phyloP scores from a whole-genome alignment of 2,888 invertebrate species.

The Cremastinae sp. region DNA sequence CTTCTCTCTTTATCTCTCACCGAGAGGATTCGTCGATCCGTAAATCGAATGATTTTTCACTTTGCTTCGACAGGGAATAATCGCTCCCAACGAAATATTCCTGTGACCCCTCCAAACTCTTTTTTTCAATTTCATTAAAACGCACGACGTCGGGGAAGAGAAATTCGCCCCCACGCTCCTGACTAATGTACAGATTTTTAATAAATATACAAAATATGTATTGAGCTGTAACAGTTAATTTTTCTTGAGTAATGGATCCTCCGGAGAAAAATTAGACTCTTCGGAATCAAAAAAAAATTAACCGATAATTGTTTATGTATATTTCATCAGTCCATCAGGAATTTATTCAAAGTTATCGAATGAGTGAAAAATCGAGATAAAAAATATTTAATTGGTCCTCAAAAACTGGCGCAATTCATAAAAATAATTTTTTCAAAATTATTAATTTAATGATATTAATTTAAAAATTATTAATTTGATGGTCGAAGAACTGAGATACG shows the following conservation, averaged over 20 bases:
- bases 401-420: no score
- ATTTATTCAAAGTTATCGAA: no score
- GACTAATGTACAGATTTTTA: slow-evolving; percentile 20
- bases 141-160: slow-evolving; percentile 15
- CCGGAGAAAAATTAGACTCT: slow-evolving; percentile 38
- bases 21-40: slow-evolving; percentile 61
- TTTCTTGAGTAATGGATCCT: slow-evolving; percentile 53
- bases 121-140: slow-evolving; percentile 58
- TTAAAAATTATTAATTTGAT: no score
- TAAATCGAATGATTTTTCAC: slow-evolving; percentile 67
- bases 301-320: no score
- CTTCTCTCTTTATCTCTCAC: slow-evolving; percentile 30
- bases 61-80: slow-evolving; percentile 62
- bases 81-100: slow-evolving; percentile 55
- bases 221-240: slow-evolving; percentile 45
- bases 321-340: no score
- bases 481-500: no score
- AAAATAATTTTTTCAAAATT: no score
- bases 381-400: no score
- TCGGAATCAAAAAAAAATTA: no score
- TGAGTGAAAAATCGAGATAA: no score
- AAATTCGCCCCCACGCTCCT: slow-evolving; percentile 42
- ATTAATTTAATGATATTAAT: no score
- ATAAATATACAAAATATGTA: slow-evolving; percentile 32
- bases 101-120: slow-evolving; percentile 27